phyloP scores from a whole-genome alignment of 1,140 invertebrate species.

The Tyrophagus putrescentiae region DNA sequence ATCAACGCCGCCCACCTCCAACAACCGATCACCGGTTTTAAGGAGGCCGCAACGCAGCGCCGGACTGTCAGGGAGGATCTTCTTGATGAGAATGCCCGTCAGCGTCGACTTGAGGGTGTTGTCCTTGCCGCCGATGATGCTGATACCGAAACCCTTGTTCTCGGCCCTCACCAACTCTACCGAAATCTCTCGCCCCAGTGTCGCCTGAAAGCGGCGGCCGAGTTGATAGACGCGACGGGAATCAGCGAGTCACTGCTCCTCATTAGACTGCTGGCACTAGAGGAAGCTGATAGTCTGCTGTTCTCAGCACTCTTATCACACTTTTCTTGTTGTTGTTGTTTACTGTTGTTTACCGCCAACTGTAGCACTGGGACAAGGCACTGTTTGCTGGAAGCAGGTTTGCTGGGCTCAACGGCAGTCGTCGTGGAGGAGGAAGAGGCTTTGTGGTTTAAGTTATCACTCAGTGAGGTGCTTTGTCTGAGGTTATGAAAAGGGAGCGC shows the following conservation, averaged over 20 bases:
- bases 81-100: conserved; percentile 94
- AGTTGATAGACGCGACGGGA: too few relatives aligned
- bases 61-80: conserved; percentile 85
- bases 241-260: too few relatives aligned
- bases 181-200: conserved; percentile 72
- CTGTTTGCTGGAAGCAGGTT: too few relatives aligned
- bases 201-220: conserved; percentile 18
- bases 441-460: too few relatives aligned
- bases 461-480: too few relatives aligned
- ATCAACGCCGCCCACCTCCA: conserved; percentile 57
- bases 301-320: background rate
- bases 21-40: conserved; percentile 83
- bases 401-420: too few relatives aligned
- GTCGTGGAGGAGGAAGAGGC: too few relatives aligned
- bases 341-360: too few relatives aligned
- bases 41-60: conserved; percentile 71
- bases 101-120: conserved; percentile 39
- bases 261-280: background rate
- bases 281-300: background rate
- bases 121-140: conserved; percentile 85
- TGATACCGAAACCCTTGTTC: conserved; percentile 69
- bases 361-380: too few relatives aligned
- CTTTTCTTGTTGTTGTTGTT: background rate
- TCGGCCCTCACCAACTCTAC: conserved; percentile 55
- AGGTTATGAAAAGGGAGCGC: too few relatives aligned